These are phyloP conservation scores for Tethea ocularis DNA, from an alignment of 2,888 invertebrate species.

Conservation along the genomic window DNA sequence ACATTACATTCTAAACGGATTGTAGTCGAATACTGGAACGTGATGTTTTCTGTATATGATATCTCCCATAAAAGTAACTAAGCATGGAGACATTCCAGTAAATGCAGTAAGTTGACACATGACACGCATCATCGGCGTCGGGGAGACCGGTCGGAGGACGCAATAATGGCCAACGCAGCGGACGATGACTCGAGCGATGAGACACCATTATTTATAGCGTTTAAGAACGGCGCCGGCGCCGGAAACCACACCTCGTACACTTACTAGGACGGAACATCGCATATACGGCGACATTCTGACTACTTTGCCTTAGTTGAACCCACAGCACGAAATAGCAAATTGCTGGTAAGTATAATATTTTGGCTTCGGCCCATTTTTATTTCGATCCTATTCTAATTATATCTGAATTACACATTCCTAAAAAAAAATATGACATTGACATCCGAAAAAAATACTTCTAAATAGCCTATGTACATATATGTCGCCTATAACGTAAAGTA, in stretches of 20 bases:
- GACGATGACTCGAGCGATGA: slow-evolving; percentile 79
- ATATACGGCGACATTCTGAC: slow-evolving; percentile 22
- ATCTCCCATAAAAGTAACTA: neutral
- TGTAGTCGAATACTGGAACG: neutral
- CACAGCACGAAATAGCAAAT: neutral
- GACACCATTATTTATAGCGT: slow-evolving; percentile 81
- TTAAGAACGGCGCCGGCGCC: slow-evolving; percentile 73
- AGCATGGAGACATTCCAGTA: neutral
- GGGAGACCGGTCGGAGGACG: slow-evolving; percentile 63
- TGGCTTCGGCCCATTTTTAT: no score
- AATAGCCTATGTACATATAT: no score
- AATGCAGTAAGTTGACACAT: slow-evolving; percentile 58
- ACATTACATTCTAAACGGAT: neutral
- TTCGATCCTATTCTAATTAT: no score
- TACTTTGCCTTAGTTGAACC: slow-evolving; percentile 17
- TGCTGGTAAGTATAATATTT: no score
- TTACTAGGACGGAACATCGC: slow-evolving; percentile 65
- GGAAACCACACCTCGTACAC: slow-evolving; percentile 69
- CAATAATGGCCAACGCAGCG: slow-evolving; percentile 48
- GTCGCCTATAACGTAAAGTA: no score
- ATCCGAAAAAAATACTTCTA: no score
- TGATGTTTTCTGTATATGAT: no score
- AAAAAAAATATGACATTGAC: no score
- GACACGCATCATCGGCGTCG: slow-evolving; percentile 49
- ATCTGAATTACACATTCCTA: no score